A percentile compares a stretch with the other conserved stretches of the same genome.
These are phyloP conservation scores for Telmatherina bonti DNA, from an alignment of 2,797 vertebrate genomes.

Conservation along the genomic window DNA sequence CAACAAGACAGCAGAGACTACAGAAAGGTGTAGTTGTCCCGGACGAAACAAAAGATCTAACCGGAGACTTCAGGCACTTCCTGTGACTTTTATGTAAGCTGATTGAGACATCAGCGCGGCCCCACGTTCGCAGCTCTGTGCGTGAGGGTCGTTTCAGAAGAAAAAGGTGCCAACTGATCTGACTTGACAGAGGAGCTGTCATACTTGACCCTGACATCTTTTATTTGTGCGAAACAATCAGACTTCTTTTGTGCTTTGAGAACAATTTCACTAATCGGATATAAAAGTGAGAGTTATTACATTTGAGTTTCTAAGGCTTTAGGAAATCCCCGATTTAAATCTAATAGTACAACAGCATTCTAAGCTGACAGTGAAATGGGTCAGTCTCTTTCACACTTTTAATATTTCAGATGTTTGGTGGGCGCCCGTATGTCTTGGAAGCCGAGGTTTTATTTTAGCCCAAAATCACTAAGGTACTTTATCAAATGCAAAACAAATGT, in stretches of 20 bases:
- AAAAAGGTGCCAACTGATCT: conserved; percentile 11
- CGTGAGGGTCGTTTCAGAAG: conserved; percentile 37
- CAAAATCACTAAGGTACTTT: conserved; percentile 27
- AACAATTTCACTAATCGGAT: conserved; percentile 16
- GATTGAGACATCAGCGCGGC: conserved; percentile 57
- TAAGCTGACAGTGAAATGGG: conserved; percentile 48
- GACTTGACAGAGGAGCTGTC: conserved; percentile 10
- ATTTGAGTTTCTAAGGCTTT: not conserved
- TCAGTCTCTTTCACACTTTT: conserved; percentile 26
- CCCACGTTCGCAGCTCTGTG: conserved; percentile 5
- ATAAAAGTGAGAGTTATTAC: not conserved
- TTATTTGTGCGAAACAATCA: conserved; percentile 32
- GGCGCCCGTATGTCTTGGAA: conserved; percentile 15
- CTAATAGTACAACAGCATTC: conserved; percentile 27
- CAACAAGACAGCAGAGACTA: conserved; percentile 58
- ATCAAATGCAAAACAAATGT: conserved; percentile 41
- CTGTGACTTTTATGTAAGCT: conserved; percentile 36
- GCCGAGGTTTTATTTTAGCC: not conserved
- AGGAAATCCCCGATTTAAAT: conserved; percentile 40
- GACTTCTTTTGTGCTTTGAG: conserved; percentile 15
- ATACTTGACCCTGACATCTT: conserved; percentile 32
- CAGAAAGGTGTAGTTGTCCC: conserved; percentile 36
- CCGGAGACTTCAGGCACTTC: conserved; percentile 37
- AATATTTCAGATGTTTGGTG: conserved; percentile 21
- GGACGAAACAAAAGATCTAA: conserved; percentile 51